Conservation (phyloP, 2,888 invertebrate genomes). For the Hirtodrosophila alboralis region DNA sequence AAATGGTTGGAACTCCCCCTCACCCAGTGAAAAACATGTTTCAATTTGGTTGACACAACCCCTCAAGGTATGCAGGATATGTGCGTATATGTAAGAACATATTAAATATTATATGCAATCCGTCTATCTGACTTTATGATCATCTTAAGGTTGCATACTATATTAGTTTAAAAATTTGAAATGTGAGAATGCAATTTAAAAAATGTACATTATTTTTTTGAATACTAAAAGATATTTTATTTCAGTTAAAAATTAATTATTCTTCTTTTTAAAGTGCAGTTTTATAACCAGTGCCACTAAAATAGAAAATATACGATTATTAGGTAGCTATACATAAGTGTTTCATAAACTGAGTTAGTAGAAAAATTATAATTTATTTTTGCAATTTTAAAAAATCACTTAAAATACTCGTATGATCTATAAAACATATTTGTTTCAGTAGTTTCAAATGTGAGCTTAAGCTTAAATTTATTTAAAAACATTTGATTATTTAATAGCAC, state of each 20-base stretch:
- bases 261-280: too few species aligned
- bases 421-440: background rate
- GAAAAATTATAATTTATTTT: too few species aligned
- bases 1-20: conserved; percentile 17
- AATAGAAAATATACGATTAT: background rate
- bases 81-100: conserved; percentile 30
- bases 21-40: conserved; percentile 30
- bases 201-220: background rate
- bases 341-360: too few species aligned
- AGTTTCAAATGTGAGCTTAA: background rate
- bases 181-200: too few species aligned
- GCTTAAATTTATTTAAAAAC: background rate
- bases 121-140: conserved; percentile 40
- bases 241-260: background rate
- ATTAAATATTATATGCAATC: conserved; percentile 51
- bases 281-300: background rate
- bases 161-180: too few species aligned
- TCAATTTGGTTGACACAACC: conserved; percentile 33
- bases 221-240: background rate
- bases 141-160: conserved; percentile 21
- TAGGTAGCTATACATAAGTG: fast-evolving
- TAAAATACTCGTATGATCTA: too few species aligned
- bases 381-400: too few species aligned
- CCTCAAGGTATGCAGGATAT: conserved; percentile 48
- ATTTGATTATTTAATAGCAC: background rate